Base-by-base conservation (phyloP, 2,888 invertebrate species). In the Elysia crispata region DNA sequence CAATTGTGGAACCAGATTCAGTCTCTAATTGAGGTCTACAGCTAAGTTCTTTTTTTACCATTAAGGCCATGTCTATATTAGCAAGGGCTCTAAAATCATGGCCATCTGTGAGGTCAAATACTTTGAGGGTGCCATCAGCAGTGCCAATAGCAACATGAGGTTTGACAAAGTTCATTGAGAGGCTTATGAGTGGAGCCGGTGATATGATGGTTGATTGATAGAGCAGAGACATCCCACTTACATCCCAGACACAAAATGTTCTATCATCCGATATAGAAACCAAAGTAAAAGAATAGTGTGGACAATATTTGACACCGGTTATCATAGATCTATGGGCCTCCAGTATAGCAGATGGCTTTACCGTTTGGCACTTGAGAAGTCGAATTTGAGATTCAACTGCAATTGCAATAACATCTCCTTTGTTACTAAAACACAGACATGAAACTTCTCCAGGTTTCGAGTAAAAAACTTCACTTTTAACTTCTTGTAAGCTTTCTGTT, bases 171-270 rank as follows among this genome's bases (percentile, higher is more conserved):
- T 87, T 88, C 91, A 91, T 90, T 11, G 87, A 84, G 25, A 91
- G 50, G 79, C 87, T 86, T 62, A 90, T 87, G 64, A 91, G 89
- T 3, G 91, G 90, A 13, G 90, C 89, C 6, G 90, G 86, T 18
- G 90, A 87, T 49, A 91, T 83, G 57, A 91, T 89, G 0, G 87
- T 83, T 20, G 90, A 90, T 83, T 90, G 89, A 84, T 90, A 91
- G 11, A 91, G 83, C 31, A 91, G 81, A 6, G 85, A 83, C 0
- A 85, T 80, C 33, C 87, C 84, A 25, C 83, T 82, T 1, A 89
- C 83, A 72, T 91, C 86, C 91, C 91, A 91, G 8, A 91, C 90
- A 85, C 90, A 91, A 82, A 89, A 91, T 64, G 90, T 90, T 28
- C 91, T 83, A 77, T 91, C 91, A 74, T 91, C 91, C 6, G 89